A percentile compares a stretch with the other conserved stretches of the same genome.
Evolutionary conservation across 2,888 invertebrate genomes (phyloP).

Genomic region (Pachydiplax longipennis): DNA sequence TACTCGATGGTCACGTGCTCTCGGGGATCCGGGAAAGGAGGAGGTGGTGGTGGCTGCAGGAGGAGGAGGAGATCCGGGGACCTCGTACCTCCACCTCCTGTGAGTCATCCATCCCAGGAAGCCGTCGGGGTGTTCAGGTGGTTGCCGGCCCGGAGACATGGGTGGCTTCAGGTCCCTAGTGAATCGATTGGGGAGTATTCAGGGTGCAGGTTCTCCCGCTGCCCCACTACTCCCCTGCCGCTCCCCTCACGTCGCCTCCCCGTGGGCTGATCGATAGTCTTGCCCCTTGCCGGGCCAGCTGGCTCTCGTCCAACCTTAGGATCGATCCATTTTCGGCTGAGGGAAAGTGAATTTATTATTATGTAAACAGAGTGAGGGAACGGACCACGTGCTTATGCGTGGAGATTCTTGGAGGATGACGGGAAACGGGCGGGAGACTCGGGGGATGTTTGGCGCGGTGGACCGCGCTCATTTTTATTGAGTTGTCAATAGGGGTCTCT

Average conservation of each 20-base stretch:
- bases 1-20: not conserved
- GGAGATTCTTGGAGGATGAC: not conserved
- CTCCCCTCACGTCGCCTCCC: not conserved
- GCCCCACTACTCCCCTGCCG: not conserved
- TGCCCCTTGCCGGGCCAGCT: conserved; percentile 23
- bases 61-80: not conserved
- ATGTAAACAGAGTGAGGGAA: conserved; percentile 20
- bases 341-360: conserved; percentile 43
- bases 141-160: not conserved
- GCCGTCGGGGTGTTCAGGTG: not conserved
- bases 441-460: no score
- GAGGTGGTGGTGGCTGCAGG: not conserved
- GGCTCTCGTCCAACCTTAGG: conserved; percentile 21
- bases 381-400: not conserved
- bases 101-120: not conserved
- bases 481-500: no score
- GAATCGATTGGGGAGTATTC: not conserved
- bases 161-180: not conserved
- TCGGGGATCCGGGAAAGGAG: not conserved
- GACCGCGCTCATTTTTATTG: no score
- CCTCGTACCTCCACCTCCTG: not conserved
- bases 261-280: conserved; percentile 21
- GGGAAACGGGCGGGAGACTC: not conserved
- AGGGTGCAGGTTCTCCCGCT: not conserved
- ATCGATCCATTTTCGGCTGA: conserved; percentile 16